Evolutionary conservation across 2,797 vertebrate species (phyloP).

Genomic region (Poecilia wingei): DNA sequence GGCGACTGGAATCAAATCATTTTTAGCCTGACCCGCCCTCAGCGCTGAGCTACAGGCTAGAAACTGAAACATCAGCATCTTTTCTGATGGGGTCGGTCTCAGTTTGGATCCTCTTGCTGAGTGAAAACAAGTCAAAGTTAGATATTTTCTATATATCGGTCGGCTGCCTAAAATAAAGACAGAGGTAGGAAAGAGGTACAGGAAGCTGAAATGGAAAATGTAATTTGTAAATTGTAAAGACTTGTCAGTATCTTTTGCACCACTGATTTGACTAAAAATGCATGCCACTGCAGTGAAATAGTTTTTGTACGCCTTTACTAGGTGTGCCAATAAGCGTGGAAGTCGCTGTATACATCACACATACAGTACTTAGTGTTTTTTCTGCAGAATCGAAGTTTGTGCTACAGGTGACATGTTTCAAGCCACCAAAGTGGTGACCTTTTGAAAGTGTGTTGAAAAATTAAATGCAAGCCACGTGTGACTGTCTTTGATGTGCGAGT

Average conservation of each 20-base stretch:
- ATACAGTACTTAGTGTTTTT: not conserved
- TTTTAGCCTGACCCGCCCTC: not conserved
- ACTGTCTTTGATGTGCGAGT: not conserved
- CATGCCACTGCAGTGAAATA: not conserved
- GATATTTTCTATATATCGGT: too few species aligned
- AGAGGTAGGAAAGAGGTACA: too few species aligned
- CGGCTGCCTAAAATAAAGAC: too few species aligned
- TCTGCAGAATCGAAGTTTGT: not conserved
- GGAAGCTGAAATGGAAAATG: too few species aligned
- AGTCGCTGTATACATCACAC: not conserved
- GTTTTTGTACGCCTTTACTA: not conserved
- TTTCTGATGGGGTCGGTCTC: too few species aligned
- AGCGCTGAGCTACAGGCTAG: too few species aligned
- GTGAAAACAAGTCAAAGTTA: too few species aligned
- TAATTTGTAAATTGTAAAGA: not conserved
- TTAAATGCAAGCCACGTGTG: not conserved
- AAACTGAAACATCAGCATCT: too few species aligned
- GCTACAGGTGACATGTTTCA: not conserved
- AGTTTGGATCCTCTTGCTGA: too few species aligned
- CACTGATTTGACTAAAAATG: not conserved
- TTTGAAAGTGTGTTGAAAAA: slow-evolving; percentile 1
- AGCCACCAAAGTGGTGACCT: not conserved
- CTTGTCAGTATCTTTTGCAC: not conserved
- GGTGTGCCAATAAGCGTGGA: not conserved
- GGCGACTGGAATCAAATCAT: not conserved